A percentile compares a stretch with the other conserved stretches of the same genome.
phyloP scores from a whole-genome alignment of 2,113 vertebrate genomes.

The Puffinus mauretanicus region DNA sequence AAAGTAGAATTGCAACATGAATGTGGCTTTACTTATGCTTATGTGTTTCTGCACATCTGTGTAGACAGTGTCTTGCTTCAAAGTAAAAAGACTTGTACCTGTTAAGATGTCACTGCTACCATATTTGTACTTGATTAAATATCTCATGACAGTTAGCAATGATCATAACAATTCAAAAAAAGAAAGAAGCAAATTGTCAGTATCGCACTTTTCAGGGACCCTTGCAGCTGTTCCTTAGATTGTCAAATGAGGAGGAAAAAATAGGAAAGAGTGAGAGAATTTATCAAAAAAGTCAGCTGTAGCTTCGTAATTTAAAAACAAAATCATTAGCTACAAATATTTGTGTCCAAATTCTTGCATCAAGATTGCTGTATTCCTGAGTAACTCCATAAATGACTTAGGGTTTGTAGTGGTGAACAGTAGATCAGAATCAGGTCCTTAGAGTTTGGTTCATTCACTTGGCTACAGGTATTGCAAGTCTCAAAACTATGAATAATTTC shows the following conservation, averaged over 20 bases:
- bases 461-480: neutral
- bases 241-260: neutral
- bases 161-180: neutral
- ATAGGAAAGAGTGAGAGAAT: neutral
- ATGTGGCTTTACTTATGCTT: neutral
- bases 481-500: neutral
- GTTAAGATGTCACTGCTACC: neutral
- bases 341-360: neutral
- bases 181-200: neutral
- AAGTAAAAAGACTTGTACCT: neutral
- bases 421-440: neutral
- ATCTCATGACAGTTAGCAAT: neutral
- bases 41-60: neutral
- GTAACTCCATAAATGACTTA: neutral
- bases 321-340: neutral
- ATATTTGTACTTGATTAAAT: neutral
- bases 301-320: neutral
- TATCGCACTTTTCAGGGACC: neutral
- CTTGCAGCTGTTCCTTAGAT: neutral
- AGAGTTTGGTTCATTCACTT: neutral
- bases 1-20: neutral
- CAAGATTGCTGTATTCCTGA: neutral
- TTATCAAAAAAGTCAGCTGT: neutral
- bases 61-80: neutral
- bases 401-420: neutral